These are phyloP conservation scores for Calephelis perditalis DNA, from an alignment of 2,888 invertebrate genomes.

Conservation along the genomic window DNA sequence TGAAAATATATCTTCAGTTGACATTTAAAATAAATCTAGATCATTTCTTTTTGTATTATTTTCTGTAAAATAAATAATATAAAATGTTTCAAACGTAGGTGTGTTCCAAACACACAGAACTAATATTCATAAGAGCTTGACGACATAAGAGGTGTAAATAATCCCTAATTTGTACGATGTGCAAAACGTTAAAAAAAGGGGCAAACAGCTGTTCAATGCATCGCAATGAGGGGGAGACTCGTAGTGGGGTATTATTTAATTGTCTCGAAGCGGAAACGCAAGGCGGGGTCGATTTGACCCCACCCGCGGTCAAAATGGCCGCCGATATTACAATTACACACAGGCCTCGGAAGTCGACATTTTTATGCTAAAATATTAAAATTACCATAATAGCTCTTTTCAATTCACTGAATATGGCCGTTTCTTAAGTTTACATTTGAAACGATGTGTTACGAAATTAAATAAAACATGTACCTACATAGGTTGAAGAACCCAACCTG, in stretches of 20 bases:
- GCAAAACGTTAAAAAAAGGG: conserved; percentile 25
- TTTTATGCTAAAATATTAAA: conserved; percentile 42
- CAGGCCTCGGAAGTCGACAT: conserved; percentile 49
- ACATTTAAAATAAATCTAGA: too few species aligned
- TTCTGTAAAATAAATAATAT: too few species aligned
- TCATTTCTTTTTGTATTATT: too few species aligned
- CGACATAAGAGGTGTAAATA: conserved; percentile 8
- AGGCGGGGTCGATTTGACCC: conserved; percentile 74
- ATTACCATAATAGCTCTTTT: conserved; percentile 35
- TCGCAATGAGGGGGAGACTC: conserved; percentile 57
- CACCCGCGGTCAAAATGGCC: conserved; percentile 74
- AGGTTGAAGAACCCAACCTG: too few species aligned
- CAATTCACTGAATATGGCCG: conserved; percentile 30
- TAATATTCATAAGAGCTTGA: neutral
- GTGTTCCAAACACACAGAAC: too few species aligned
- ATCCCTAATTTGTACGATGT: conserved; percentile 14
- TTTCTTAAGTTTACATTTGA: conserved; percentile 17
- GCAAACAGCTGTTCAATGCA: conserved; percentile 46
- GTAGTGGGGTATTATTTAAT: conserved; percentile 74
- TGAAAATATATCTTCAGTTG: too few species aligned
- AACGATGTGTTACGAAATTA: neutral
- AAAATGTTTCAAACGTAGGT: too few species aligned
- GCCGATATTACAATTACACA: conserved; percentile 65
- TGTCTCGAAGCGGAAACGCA: conserved; percentile 67
- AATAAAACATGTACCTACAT: too few species aligned